phyloP scores from a whole-genome alignment of 92 coral and sea anemone genomes.

The Umimayanthus kanabou region DNA sequence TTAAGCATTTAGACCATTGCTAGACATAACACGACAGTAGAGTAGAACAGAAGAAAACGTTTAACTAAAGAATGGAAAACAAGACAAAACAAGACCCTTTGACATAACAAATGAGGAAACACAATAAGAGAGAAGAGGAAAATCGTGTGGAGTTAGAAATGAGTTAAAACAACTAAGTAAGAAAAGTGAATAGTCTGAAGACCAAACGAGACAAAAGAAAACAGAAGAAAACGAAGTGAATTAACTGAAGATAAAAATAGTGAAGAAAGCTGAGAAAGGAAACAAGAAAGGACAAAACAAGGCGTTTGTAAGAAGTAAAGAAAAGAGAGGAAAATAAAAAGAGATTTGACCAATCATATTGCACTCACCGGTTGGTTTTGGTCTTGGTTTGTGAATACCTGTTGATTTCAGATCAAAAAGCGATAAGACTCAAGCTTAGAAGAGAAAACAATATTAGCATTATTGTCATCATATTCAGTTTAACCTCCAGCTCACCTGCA shows the following conservation, averaged over 20 bases:
- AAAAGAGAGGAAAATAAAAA: neutral
- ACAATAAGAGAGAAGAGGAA: neutral
- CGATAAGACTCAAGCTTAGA: neutral
- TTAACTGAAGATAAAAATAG: neutral
- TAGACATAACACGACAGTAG: neutral
- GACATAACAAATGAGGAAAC: neutral
- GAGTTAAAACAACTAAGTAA: neutral
- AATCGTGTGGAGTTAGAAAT: neutral
- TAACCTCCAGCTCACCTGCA: conserved; percentile 14
- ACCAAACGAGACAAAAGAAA: neutral
- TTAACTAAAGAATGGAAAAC: no score
- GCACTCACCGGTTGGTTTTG: conserved; percentile 39
- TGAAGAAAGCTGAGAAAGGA: neutral
- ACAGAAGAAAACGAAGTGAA: neutral
- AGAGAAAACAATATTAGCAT: neutral
- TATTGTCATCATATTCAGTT: neutral
- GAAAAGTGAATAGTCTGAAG: neutral
- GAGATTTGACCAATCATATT: no score
- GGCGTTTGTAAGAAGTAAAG: neutral
- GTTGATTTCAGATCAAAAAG: neutral
- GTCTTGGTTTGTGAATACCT: conserved; percentile 27
- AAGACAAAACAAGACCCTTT: neutral
- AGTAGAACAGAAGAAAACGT: no score
- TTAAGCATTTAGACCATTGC: no score
- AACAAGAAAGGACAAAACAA: neutral